Conservation (phyloP, 2,797 vertebrate species). For the Labeo calbasu region DNA sequence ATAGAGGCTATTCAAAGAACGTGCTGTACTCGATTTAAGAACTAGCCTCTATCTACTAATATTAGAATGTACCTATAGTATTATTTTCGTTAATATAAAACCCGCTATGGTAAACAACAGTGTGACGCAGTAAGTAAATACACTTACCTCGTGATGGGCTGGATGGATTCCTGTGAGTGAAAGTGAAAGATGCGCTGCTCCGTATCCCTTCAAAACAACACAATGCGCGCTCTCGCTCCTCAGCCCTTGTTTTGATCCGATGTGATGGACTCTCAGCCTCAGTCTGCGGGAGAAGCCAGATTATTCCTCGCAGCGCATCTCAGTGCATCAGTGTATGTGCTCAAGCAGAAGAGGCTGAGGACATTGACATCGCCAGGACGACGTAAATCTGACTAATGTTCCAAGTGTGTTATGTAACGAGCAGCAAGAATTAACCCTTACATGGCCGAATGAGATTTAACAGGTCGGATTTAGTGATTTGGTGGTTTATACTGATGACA, state of each 20-base stretch:
- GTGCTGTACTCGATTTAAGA: neutral
- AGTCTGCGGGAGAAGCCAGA: constrained; percentile 7
- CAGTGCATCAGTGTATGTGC: constrained; percentile 12
- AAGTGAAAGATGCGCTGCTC: constrained; percentile 40
- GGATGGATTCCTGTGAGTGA: constrained; percentile 3
- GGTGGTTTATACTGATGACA: neutral
- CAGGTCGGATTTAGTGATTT: neutral
- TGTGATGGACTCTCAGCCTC: constrained; percentile 17
- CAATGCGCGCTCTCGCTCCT: neutral
- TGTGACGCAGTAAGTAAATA: constrained; percentile 60
- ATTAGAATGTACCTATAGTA: neutral
- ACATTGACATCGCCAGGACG: constrained; percentile 54
- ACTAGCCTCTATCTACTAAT: neutral
- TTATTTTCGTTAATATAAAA: neutral
- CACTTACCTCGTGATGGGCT: constrained; percentile 54
- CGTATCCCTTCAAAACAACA: constrained; percentile 9
- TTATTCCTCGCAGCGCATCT: constrained; percentile 12
- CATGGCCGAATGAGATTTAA: neutral
- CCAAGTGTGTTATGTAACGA: constrained; percentile 75
- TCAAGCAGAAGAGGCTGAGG: constrained; percentile 14
- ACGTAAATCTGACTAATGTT: constrained; percentile 59
- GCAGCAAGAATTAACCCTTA: constrained; percentile 65
- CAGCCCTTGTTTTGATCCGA: constrained; percentile 12
- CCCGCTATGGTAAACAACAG: constrained; percentile 7
- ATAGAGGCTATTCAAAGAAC: neutral